A percentile compares a stretch with the other conserved stretches of the same genome.
Evolutionary conservation across 2,888 invertebrate genomes (phyloP).

Genomic region (Drosophila glabriapex): DNA sequence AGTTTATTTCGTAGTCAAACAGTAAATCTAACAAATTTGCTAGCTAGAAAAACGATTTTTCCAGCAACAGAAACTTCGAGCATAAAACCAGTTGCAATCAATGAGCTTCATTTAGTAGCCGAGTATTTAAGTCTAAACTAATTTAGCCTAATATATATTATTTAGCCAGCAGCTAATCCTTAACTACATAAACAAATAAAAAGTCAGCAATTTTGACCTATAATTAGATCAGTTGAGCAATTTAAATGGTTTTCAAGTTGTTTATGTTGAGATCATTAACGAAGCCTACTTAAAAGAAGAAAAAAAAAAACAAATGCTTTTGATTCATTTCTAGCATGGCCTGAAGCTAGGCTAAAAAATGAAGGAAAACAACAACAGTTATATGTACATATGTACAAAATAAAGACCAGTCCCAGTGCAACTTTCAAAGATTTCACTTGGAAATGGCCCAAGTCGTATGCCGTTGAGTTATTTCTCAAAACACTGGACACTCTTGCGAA

Average conservation of each 20-base stretch:
- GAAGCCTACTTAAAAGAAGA: slow-evolving; percentile 10
- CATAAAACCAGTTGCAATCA: background rate
- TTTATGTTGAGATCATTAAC: slow-evolving; percentile 25
- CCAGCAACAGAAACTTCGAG: slow-evolving; percentile 15
- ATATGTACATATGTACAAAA: background rate
- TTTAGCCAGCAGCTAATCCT: background rate
- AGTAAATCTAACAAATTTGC: background rate
- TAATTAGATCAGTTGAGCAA: slow-evolving; percentile 4
- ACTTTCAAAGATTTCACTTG: slow-evolving; percentile 80
- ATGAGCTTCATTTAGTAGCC: background rate
- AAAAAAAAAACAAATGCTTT: slow-evolving; percentile 9
- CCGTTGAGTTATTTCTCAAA: slow-evolving; percentile 38
- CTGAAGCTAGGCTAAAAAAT: slow-evolving; percentile 9
- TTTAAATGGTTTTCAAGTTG: slow-evolving; percentile 16
- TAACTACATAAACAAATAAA: background rate
- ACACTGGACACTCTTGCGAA: slow-evolving; percentile 57
- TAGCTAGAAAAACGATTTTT: background rate
- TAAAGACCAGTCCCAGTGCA: slow-evolving; percentile 39
- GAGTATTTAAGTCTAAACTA: background rate
- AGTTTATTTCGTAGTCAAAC: background rate
- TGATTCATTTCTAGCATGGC: slow-evolving; percentile 31
- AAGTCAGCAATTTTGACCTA: background rate
- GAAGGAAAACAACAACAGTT: background rate
- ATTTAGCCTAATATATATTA: background rate
- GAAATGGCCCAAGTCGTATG: slow-evolving; percentile 65